Conservation (phyloP, 2,113 vertebrate genomes). For the Tetrax tetrax region DNA sequence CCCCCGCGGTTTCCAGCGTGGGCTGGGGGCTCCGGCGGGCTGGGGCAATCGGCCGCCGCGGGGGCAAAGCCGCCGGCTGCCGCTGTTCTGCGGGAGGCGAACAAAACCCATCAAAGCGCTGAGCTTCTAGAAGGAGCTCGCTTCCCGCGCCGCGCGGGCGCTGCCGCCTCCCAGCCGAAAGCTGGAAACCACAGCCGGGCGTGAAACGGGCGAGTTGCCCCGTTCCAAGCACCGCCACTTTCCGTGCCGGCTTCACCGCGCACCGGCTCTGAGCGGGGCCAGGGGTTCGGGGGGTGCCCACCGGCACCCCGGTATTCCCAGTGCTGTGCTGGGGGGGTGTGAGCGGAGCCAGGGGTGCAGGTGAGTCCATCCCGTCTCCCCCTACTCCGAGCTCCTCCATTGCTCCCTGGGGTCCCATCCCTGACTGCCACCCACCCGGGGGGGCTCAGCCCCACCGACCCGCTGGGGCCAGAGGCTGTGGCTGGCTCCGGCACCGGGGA, state of each 20-base stretch:
- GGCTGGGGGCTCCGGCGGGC: neutral
- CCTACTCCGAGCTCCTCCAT: accelerated
- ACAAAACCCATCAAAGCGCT: constrained; percentile 26
- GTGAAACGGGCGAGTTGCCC: neutral
- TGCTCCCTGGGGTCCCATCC: neutral
- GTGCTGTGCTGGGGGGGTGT: accelerated
- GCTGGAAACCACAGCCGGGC: constrained; percentile 35
- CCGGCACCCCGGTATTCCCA: accelerated
- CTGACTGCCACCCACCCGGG: accelerated
- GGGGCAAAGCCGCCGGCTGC: too few relatives aligned
- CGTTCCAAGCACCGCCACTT: accelerated
- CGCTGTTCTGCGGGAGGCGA: neutral
- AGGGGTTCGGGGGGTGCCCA: neutral
- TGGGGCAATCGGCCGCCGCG: neutral
- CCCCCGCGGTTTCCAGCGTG: neutral
- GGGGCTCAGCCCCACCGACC: neutral
- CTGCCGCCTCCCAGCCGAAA: neutral
- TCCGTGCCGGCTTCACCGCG: accelerated
- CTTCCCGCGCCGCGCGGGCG: neutral
- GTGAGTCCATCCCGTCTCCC: accelerated
- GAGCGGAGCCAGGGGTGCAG: neutral
- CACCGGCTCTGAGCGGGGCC: accelerated
- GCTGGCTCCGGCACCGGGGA: accelerated
- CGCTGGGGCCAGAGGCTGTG: neutral
- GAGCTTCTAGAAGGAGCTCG: neutral